Conservation (phyloP, 2,113 vertebrate species). For the Laticauda colubrina region DNA sequence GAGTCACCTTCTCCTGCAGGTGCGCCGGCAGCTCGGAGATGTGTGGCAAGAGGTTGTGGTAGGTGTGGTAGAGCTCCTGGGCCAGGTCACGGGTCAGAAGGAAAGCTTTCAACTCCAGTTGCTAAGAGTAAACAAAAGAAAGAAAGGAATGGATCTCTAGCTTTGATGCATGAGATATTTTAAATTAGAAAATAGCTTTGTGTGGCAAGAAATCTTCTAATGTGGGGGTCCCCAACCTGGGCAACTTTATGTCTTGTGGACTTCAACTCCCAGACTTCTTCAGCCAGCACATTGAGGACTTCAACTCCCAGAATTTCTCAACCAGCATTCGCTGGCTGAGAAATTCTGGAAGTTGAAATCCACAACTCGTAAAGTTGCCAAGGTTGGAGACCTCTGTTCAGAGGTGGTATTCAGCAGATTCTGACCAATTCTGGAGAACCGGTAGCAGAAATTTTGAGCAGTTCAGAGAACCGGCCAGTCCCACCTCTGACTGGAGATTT, state of each 20-base stretch:
- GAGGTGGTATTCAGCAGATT: no score
- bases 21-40: conserved; percentile 79
- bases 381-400: no score
- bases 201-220: neutral
- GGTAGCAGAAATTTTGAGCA: no score
- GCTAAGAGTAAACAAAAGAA: neutral
- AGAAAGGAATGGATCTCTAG: neutral
- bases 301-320: no score
- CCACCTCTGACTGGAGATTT: no score
- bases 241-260: neutral
- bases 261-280: neutral
- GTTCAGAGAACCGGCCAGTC: no score
- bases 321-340: no score
- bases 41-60: conserved; percentile 74
- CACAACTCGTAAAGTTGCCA: no score
- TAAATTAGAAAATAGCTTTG: neutral
- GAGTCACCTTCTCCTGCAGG: conserved; percentile 78
- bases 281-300: no score
- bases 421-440: no score
- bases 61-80: conserved; percentile 74
- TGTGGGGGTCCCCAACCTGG: neutral
- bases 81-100: conserved; percentile 75
- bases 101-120: conserved; percentile 40
- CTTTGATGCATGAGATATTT: neutral
- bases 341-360: no score